Base-by-base conservation (phyloP, 2,113 vertebrate species). In the Oceanites oceanicus region DNA sequence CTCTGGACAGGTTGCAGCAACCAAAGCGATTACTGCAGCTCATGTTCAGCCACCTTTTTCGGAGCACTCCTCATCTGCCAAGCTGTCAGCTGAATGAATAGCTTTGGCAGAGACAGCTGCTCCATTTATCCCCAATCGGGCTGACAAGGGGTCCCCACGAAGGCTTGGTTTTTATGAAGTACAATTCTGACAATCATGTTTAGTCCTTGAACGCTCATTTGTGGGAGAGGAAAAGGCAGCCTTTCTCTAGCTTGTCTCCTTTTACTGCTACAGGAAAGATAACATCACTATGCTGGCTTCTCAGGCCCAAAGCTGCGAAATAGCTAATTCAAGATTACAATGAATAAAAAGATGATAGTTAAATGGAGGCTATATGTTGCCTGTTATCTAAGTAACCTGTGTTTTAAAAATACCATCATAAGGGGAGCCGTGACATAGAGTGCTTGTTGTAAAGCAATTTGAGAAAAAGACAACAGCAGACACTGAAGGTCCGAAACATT, bases 221-320 rank as follows among this genome's bases (percentile, higher is more conserved):
- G 20, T 44, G 29, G 29, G 45, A 89, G n/a, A 66, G 44, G 34
- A 70, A 74, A 86, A 66, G 20, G n/a, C n/a, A 81, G 7, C 20
- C 18, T 84, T 62, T 61, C 25, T 66, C 80, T 66, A 4, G 16
- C n/a, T 53, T 40, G 29, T 50, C n/a, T 80, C 81, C n/a, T 80
- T 62, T 70, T 50, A 50, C 55, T 53, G 59, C 50, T 84, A 18
- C 8, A 26, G 25, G 42, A 65, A 47, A 73, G 63, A 40, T 34
- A 83, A 61, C 11, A 83, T 47, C 7, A 0, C 55, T 73, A 20
- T 0, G 0, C n/a, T 79, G 1, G 2, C 72, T 73, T 93, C 55
- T 61, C 14, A 44, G 63, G 36, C 72, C 58, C 42, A 45, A 75
- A 82, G 72, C 21, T 7, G 10, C 18, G 45, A 61, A 94, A 83